A percentile compares a stretch with the other conserved stretches of the same genome.
Evolutionary conservation across 23 tunicate species (phyloP).

Genomic region (Styela clava): DNA sequence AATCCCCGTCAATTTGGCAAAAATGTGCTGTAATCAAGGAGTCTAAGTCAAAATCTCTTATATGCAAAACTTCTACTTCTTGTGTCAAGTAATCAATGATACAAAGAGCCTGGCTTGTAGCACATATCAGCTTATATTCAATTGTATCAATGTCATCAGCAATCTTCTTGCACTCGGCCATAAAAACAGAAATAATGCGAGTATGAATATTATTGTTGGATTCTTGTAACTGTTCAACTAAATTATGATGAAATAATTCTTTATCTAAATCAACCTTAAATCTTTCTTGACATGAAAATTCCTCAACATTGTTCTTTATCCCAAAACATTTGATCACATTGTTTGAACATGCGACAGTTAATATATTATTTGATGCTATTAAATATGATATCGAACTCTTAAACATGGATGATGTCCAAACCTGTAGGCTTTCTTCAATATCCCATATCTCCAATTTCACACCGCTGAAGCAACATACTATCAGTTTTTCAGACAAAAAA

Average conservation of each 20-base stretch:
- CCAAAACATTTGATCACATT: background rate
- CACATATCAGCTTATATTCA: slow-evolving; percentile 36
- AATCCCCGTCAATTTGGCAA: background rate
- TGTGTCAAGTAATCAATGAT: slow-evolving; percentile 33
- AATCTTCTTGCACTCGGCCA: background rate
- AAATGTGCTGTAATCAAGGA: background rate
- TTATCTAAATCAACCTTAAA: background rate
- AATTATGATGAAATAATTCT: background rate
- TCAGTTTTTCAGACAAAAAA: background rate
- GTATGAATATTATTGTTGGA: background rate
- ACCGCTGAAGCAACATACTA: background rate
- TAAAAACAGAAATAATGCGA: background rate
- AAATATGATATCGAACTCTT: background rate
- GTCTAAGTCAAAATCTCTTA: background rate
- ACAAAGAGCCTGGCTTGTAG: slow-evolving; percentile 57
- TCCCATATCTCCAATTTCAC: background rate
- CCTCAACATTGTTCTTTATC: background rate
- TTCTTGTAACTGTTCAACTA: background rate
- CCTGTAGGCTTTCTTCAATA: background rate
- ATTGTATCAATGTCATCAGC: background rate
- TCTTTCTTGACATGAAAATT: background rate
- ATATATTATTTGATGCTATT: background rate
- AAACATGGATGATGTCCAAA: background rate
- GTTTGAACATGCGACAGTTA: background rate
- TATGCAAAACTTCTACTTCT: slow-evolving; percentile 29